Conservation (phyloP, 2,888 invertebrate species). For the Labia minor region DNA sequence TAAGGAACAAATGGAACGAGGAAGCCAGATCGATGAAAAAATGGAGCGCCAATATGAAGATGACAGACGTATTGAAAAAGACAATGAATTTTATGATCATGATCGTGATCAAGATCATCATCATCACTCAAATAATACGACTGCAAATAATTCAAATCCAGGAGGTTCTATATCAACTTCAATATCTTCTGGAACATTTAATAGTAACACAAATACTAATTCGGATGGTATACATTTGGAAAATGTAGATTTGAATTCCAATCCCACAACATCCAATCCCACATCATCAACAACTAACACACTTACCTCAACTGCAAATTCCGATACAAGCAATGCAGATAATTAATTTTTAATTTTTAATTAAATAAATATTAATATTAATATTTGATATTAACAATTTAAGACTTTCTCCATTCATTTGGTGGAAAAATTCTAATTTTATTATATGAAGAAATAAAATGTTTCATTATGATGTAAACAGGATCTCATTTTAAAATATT, state of each 20-base stretch:
- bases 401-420: no score
- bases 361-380: no score
- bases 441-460: no score
- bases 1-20: conserved; percentile 26
- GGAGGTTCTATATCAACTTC: neutral
- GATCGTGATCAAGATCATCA: conserved; percentile 71
- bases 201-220: neutral
- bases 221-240: neutral
- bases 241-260: neutral
- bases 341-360: no score
- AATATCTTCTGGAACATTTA: neutral
- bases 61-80: conserved; percentile 70
- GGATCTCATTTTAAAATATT: no score
- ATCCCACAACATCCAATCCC: neutral
- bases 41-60: conserved; percentile 69
- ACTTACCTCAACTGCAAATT: neutral
- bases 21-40: conserved; percentile 54
- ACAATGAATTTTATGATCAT: conserved; percentile 82
- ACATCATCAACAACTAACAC: neutral
- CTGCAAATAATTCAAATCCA: conserved; percentile 31
- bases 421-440: no score
- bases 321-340: neutral
- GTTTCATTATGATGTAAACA: no score
- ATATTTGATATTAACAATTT: no score
- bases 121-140: conserved; percentile 31